Percentiles rank a stretch among this genome's conserved stretches.
Evolutionary conservation across 2,113 vertebrate species (phyloP).

Genomic region (Gasterosteus aculeatus): DNA sequence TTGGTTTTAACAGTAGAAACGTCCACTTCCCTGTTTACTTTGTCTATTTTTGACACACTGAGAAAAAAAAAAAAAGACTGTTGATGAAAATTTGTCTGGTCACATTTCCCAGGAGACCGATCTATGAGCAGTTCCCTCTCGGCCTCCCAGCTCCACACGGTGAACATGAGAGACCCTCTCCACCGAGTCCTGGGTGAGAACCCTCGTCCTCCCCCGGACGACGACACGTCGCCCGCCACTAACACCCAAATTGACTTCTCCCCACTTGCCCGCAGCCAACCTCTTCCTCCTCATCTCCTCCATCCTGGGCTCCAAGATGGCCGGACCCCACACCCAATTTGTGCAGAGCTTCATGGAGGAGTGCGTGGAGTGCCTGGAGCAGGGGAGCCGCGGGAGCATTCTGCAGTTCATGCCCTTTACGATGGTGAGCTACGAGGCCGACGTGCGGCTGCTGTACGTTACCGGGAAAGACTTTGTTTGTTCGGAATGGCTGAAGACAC

Average conservation of each 20-base stretch:
- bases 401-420: conserved; percentile 99
- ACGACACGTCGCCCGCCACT: background rate
- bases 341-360: conserved; percentile 99
- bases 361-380: conserved; percentile 94
- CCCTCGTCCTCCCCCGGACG: too few relatives aligned
- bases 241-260: background rate
- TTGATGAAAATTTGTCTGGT: background rate
- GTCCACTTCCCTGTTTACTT: conserved; percentile 11
- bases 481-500: background rate
- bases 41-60: background rate
- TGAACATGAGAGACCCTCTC: conserved; percentile 96
- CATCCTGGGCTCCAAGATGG: conserved; percentile 91
- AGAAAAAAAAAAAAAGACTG: too few relatives aligned
- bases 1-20: background rate
- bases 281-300: conserved; percentile 96
- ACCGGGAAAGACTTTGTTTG: background rate
- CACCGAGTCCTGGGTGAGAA: conserved; percentile 93
- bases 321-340: conserved; percentile 96
- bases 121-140: conserved; percentile 96
- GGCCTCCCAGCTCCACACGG: conserved; percentile 94
- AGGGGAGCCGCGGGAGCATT: conserved; percentile 92
- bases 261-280: conserved; percentile 84
- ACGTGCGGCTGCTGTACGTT: background rate
- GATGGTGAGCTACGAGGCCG: conserved; percentile 84
- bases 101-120: conserved; percentile 81